phyloP scores from a whole-genome alignment of 2,888 invertebrate genomes.

The Nematopogon swammerdamellus region DNA sequence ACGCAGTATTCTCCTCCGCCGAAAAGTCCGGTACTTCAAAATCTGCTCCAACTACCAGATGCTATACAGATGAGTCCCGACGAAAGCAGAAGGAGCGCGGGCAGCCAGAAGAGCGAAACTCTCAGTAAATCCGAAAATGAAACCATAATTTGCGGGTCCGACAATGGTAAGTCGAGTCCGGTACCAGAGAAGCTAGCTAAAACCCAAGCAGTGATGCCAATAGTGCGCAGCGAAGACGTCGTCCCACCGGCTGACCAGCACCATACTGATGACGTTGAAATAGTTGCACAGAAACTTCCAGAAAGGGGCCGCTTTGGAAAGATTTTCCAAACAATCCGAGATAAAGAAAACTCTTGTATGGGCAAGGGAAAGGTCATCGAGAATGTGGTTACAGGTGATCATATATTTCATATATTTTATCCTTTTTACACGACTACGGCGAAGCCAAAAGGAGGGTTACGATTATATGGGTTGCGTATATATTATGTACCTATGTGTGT shows the following conservation, averaged over 20 bases:
- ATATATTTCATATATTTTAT: neutral
- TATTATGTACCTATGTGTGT: no score
- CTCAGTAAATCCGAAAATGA: conserved; percentile 45
- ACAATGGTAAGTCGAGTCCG: conserved; percentile 44
- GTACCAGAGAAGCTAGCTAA: conserved; percentile 36
- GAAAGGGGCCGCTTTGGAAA: conserved; percentile 42
- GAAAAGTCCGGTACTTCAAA: conserved; percentile 39
- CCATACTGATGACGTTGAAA: conserved; percentile 26
- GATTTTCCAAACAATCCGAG: conserved; percentile 40
- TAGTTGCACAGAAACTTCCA: conserved; percentile 32
- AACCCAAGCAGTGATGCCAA: conserved; percentile 49
- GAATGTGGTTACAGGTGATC: conserved; percentile 37
- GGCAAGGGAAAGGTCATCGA: conserved; percentile 49
- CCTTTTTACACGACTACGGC: no score
- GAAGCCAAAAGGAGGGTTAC: no score
- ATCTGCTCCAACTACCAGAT: conserved; percentile 39
- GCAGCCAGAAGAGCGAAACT: conserved; percentile 40
- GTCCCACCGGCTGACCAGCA: conserved; percentile 23
- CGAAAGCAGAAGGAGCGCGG: conserved; percentile 41
- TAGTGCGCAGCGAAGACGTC: conserved; percentile 42
- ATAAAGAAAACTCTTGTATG: conserved; percentile 48
- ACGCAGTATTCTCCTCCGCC: conserved; percentile 41
- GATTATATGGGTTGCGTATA: no score
- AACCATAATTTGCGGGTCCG: conserved; percentile 46
- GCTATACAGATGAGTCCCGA: conserved; percentile 37